Percentiles rank a stretch among this genome's conserved stretches.
These are phyloP conservation scores for Tetrax tetrax DNA, from an alignment of 2,113 vertebrate species.

Conservation along the genomic window DNA sequence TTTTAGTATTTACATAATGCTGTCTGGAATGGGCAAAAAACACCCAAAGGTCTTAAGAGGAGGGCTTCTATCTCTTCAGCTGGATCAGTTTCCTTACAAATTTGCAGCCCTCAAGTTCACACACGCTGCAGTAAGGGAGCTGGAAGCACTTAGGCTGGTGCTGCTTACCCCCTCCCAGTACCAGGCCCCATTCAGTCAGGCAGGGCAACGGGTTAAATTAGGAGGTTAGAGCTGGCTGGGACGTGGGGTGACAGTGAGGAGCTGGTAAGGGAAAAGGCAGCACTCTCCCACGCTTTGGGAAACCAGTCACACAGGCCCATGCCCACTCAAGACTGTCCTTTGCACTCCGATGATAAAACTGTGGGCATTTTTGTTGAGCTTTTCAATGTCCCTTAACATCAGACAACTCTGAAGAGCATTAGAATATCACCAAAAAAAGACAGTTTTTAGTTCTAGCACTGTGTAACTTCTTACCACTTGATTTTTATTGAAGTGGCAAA, in stretches of 20 bases:
- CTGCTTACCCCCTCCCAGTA: background rate
- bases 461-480: background rate
- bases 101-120: background rate
- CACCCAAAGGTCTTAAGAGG: background rate
- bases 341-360: background rate
- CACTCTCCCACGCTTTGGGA: background rate
- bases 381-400: background rate
- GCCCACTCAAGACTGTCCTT: background rate
- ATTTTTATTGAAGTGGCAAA: background rate
- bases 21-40: background rate
- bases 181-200: background rate
- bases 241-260: background rate
- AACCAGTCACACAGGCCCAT: background rate
- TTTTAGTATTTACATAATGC: background rate
- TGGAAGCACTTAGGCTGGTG: background rate
- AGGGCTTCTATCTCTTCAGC: background rate
- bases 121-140: accelerated
- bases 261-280: background rate
- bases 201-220: background rate
- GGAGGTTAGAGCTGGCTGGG: background rate
- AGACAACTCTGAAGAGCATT: background rate
- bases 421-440: background rate
- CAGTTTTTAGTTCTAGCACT: background rate
- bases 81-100: background rate
- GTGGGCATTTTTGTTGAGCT: background rate